Evolutionary conservation across 2,888 invertebrate species (phyloP), one percentile per base, ranked within the genome.

Genomic region (Drosophila eohydei): DNA sequence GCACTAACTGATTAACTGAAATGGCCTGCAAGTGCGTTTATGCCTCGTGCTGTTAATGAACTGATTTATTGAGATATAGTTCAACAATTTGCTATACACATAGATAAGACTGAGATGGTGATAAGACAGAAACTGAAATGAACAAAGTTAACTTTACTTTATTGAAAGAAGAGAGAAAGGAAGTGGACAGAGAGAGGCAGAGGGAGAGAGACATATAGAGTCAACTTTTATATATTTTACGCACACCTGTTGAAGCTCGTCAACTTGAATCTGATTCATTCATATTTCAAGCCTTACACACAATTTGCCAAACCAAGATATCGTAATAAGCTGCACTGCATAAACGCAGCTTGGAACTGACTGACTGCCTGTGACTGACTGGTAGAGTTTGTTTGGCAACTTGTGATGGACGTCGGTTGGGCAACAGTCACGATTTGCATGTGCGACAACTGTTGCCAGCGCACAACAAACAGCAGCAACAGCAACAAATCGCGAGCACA

Each of bases 341-440:
- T 70, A 56, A 79, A 77, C 76, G 28, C 26, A 7, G 58, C 58
- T 28, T 54, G 61, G 28, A 40, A 32, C 51, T 30, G 51, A 61
- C 72, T 43, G 66, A 68, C 64, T 55, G 68, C 44, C 48, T 68
- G 28, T 73, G 79, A 76, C 88, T 74, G 71, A 82, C 83, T 77
- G 73, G 79, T 79, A 78, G 79, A 84, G 78, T 81, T 79, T 80
- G 79, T 80, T 85, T 85, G 84, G 84, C 81, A 85, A 85, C 88
- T 87, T 83, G 89, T 89, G 84, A 89, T 89, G 89, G 85, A 89
- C 80, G 80, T 77, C 63, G 73, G 69, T 81, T 81, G 79, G 81
- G 68, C 88, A 84, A 79, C 82, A 84, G 89, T 89, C 85, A 85
- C 89, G 89, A 89, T 89, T 89, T 89, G 90, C 85, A 88, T 85